Evolutionary conservation across 2,888 invertebrate species (phyloP).

Genomic region (Phaonia tiefii): DNA sequence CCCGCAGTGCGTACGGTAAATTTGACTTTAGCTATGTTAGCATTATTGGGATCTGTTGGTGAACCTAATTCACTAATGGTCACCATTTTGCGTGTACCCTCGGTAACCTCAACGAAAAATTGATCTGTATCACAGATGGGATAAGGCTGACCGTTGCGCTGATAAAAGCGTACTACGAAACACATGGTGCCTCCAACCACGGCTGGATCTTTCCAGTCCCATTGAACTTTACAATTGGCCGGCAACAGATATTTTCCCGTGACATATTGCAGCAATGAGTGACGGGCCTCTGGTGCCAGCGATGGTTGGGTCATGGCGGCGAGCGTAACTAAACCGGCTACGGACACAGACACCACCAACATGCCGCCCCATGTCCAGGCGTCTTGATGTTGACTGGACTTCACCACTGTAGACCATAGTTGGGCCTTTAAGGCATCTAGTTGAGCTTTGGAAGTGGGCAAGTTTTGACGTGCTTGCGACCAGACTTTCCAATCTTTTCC

Average conservation of each 20-base stretch:
- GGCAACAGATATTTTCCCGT: conserved; percentile 95
- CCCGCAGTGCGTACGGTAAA: conserved; percentile 96
- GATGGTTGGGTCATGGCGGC: conserved; percentile 96
- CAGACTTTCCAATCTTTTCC: conserved; percentile 90
- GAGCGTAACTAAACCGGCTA: conserved; percentile 92
- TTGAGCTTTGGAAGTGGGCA: conserved; percentile 91
- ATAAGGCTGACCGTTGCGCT: conserved; percentile 96
- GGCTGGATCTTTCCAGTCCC: conserved; percentile 95
- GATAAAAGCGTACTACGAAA: conserved; percentile 94
- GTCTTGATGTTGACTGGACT: conserved; percentile 92
- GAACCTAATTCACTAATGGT: conserved; percentile 94
- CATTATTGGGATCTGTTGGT: conserved; percentile 90
- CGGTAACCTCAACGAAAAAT: conserved; percentile 92
- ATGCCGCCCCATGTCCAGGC: conserved; percentile 97
- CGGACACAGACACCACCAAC: conserved; percentile 93
- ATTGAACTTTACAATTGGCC: conserved; percentile 89
- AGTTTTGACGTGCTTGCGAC: conserved; percentile 89
- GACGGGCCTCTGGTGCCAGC: conserved; percentile 93
- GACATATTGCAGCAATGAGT: conserved; percentile 93
- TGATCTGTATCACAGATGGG: conserved; percentile 96
- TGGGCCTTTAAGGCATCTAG: conserved; percentile 90
- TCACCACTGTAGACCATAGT: conserved; percentile 92
- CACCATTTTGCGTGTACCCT: conserved; percentile 91
- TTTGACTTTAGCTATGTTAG: conserved; percentile 93
- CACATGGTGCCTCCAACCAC: conserved; percentile 95